A percentile compares a stretch with the other conserved stretches of the same genome.
Evolutionary conservation across 2,888 invertebrate genomes (phyloP).

Genomic region (Cantharis rustica): DNA sequence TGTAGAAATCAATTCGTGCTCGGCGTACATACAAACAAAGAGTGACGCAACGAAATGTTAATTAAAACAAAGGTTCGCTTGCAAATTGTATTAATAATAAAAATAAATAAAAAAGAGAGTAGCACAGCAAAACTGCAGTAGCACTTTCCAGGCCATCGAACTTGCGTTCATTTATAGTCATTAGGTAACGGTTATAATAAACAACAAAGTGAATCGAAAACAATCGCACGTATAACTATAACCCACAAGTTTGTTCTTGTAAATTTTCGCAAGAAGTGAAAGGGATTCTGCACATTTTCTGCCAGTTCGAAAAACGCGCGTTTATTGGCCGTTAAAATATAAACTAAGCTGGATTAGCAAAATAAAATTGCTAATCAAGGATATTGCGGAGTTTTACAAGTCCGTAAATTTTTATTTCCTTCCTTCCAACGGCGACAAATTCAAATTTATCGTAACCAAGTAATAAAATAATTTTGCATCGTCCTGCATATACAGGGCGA

Average conservation of each 20-base stretch:
- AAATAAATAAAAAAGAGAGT: not conserved
- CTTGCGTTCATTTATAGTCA: constrained; percentile 15
- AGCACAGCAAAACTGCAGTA: constrained; percentile 1
- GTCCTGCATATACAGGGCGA: not conserved
- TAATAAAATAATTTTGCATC: not conserved
- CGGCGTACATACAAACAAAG: not conserved
- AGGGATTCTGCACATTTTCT: constrained; percentile 10
- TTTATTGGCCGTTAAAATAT: not conserved
- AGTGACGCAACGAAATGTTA: not conserved
- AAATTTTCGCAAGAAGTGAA: constrained; percentile 19
- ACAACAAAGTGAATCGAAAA: constrained; percentile 28
- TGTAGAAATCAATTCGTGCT: not conserved
- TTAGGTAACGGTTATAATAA: constrained; percentile 17
- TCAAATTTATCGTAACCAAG: not conserved
- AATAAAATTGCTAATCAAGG: constrained; percentile 3
- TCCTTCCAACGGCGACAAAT: constrained; percentile 3
- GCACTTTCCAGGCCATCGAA: constrained; percentile 20
- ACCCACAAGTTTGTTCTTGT: not conserved
- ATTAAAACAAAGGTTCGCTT: constrained; percentile 3
- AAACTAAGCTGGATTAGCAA: not conserved
- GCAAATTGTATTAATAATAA: not conserved
- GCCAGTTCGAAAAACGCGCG: not conserved
- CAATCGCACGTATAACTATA: constrained; percentile 14
- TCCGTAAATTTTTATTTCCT: constrained; percentile 2
- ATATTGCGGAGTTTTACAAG: not conserved